Base-by-base conservation (phyloP, 2,113 vertebrate genomes). In the Himantopus leucocephalus region DNA sequence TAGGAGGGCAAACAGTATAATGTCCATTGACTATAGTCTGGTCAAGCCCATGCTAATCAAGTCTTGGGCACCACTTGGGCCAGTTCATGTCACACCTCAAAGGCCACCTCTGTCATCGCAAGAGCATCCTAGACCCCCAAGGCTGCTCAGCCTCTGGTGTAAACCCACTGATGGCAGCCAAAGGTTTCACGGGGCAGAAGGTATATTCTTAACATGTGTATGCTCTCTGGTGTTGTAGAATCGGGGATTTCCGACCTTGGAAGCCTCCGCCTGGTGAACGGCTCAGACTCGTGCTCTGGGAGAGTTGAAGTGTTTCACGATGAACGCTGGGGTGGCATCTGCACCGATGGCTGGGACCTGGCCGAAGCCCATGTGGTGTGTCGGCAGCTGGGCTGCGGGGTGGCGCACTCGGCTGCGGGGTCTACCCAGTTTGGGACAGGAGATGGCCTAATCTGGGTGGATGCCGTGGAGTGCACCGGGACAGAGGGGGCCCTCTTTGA, bases 381-480 rank as follows among this genome's bases (percentile, higher is more conserved):
- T 86, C 97, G 96, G 70, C 98, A 99, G 84, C 98, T 99, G 88
- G 99, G 99, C 26, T 99, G 98, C 64, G 98, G 98, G 82, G 77
- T 81, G 1, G 98, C 98, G 0, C 68, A 1, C 6, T 43, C 32
- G 0, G 78, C 63, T 0, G 0, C 2, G 0, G 32, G 10, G 5
- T 26, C 50, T 4, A 5, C 26, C 9, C 37, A 1, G 9, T 19
- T 14, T 15, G 74, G 80, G 7, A 12, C 24, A 5, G 85, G 68
- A 43, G 50, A 50, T 14, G 52, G 32, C 32, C 52, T n/a, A 9
- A 41, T 66, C 68, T 94, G 90, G 93, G 85, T 92, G 63, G 93
- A 94, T 2, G 50, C 63, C 0, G 70, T 71, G 63, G 80, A 89
- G 22, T 94, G 93, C 63, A 30, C 5, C 0, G 93, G 93, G 26